A percentile compares a stretch with the other conserved stretches of the same genome.
Evolutionary conservation across 1,140 invertebrate genomes (phyloP).

Genomic region (Ostrea denselamellosa): DNA sequence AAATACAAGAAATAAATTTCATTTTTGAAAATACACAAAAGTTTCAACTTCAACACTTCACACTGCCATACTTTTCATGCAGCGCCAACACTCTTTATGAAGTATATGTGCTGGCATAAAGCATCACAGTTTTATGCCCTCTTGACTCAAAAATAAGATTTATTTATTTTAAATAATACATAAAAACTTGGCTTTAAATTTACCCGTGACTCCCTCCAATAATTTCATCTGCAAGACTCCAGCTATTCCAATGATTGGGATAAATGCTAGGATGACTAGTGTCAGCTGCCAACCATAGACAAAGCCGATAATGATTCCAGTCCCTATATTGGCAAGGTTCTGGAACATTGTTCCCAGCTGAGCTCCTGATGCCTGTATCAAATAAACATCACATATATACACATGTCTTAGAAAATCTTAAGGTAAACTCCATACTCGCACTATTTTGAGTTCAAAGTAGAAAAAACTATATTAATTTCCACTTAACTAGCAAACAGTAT

Average conservation of each 20-base stretch:
- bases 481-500: too few species aligned
- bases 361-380: conserved; percentile 61
- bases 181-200: not conserved
- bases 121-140: too few species aligned
- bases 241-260: conserved; percentile 80
- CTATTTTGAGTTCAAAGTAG: too few species aligned
- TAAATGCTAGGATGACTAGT: conserved; percentile 86
- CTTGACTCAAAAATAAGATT: too few species aligned
- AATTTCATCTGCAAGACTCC: conserved; percentile 23
- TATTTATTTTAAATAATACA: too few species aligned
- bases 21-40: too few species aligned
- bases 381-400: not conserved
- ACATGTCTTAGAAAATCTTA: not conserved
- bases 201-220: conserved; percentile 25
- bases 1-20: too few species aligned
- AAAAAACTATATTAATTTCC: too few species aligned
- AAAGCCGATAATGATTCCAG: conserved; percentile 86
- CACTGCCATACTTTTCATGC: too few species aligned
- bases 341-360: conserved; percentile 78
- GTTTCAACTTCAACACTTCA: too few species aligned
- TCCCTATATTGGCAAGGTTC: conserved; percentile 78
- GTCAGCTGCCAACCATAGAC: conserved; percentile 90
- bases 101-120: too few species aligned
- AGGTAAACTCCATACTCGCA: not conserved
- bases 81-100: too few species aligned